phyloP scores from a whole-genome alignment of 2,888 invertebrate species.

The Xestia xanthographa region DNA sequence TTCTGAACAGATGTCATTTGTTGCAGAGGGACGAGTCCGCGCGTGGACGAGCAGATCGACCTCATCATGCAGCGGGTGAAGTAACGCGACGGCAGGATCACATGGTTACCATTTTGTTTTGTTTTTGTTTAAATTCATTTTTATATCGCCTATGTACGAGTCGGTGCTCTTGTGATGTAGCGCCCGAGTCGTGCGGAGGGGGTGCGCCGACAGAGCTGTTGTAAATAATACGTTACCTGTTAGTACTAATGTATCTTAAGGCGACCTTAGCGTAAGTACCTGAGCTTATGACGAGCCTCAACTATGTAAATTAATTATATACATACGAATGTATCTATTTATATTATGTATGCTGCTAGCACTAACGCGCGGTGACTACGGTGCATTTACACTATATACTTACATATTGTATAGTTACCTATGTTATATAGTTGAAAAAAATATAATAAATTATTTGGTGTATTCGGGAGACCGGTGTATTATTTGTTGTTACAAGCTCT shows the following conservation, averaged over 20 bases:
- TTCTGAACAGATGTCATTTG: constrained; percentile 1
- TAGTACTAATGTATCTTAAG: constrained; percentile 66
- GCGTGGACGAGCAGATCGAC: constrained; percentile 95
- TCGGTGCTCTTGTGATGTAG: constrained; percentile 47
- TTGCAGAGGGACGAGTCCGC: constrained; percentile 93
- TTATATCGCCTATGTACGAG: constrained; percentile 35
- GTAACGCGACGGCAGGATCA: constrained; percentile 52
- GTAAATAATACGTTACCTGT: constrained; percentile 79
- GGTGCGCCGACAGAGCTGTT: constrained; percentile 33
- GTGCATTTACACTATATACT: constrained; percentile 74
- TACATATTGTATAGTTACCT: constrained; percentile 58
- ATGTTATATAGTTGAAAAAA: constrained; percentile 62
- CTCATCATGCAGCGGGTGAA: constrained; percentile 92
- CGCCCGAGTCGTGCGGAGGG: background rate
- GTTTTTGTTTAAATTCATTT: constrained; percentile 46
- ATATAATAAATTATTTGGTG: constrained; percentile 71
- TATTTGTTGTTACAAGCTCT: constrained; percentile 51
- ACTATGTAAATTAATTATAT: constrained; percentile 58
- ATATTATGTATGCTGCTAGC: constrained; percentile 65
- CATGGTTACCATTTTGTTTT: constrained; percentile 44
- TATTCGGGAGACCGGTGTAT: constrained; percentile 53
- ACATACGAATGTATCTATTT: constrained; percentile 48
- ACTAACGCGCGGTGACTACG: constrained; percentile 65
- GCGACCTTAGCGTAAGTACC: constrained; percentile 79
- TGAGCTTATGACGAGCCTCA: constrained; percentile 71